Evolutionary conservation across 1,140 invertebrate species (phyloP), one percentile per base, ranked within the genome.

Genomic region (Harpegnathos saltator): DNA sequence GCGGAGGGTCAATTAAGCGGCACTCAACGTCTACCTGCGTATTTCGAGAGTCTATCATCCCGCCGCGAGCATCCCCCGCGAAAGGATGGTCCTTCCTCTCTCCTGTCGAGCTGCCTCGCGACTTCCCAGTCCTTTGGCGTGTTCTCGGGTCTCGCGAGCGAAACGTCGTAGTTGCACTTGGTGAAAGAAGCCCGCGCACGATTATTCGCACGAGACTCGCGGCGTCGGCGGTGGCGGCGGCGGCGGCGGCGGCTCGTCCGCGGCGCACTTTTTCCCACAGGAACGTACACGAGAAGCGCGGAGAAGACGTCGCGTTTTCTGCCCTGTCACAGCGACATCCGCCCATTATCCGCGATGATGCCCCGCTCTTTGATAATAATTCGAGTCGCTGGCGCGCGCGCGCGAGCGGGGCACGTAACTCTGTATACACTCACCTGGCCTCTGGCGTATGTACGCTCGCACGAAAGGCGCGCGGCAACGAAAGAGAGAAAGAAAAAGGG

Each of bases 251-350:
- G 44, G 69, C 58, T 62, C 44, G 48, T 1, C 26, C 58, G 69
- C 69, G 69, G 26, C 44, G 44, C 44, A 15, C 38, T 85, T 87
- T 84, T 87, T 89, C 85, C 89, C 89, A 89, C 89, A 85, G 74
- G 59, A 80, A 63, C 63, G 29, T 73, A 50, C 71, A 71, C 54
- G 54, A 75, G 59, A 58, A 63, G 38, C 52, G 59, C 24, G 26
- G 62, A 15, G 52, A 58, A 72, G 48, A 82, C 77, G 72, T 87
- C 69, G 75, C 69, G 72, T 89, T 83, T 87, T 87, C 87, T 82
- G 87, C 72, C 82, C 69, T 88, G 90, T 90, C 90, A 86, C 82
- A 73, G 85, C 78, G 50, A 90, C 90, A 89, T 90, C 90, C 90
- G 90, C 89, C 86, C 81, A 90, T 90, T 90, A 90, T 90, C 80